Percentiles rank a stretch among this genome's conserved stretches.
These are phyloP conservation scores for Allacma fusca DNA, from an alignment of 2,888 invertebrate species.

Conservation along the genomic window DNA sequence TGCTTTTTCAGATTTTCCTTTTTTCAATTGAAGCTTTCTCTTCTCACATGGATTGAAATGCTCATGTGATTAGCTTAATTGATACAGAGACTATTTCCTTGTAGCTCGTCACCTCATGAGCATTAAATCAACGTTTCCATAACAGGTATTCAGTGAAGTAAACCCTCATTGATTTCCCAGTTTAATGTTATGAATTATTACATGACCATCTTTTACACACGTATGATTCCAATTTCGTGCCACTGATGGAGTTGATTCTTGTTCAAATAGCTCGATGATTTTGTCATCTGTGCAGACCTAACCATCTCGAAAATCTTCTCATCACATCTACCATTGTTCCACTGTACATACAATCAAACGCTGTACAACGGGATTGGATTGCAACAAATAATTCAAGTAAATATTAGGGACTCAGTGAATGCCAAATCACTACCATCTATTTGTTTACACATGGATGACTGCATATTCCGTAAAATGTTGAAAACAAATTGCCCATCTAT, in stretches of 20 bases:
- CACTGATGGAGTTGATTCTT: background rate
- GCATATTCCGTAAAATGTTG: no score
- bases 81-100: background rate
- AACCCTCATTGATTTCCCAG: background rate
- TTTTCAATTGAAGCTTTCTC: conserved; percentile 34
- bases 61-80: background rate
- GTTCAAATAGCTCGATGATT: background rate
- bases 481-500: no score
- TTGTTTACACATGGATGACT: no score
- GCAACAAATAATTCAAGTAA: no score
- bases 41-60: conserved; percentile 17
- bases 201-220: background rate
- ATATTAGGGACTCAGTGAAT: no score
- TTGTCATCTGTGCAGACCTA: background rate
- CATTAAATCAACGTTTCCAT: background rate
- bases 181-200: background rate
- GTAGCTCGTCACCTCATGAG: background rate
- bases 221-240: background rate
- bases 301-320: no score
- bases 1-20: conserved; percentile 6
- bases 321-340: no score
- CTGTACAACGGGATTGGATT: no score
- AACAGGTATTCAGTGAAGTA: background rate
- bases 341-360: no score
- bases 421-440: no score